Base-by-base conservation (phyloP, 2,113 vertebrate species). In the Carassius carassius region DNA sequence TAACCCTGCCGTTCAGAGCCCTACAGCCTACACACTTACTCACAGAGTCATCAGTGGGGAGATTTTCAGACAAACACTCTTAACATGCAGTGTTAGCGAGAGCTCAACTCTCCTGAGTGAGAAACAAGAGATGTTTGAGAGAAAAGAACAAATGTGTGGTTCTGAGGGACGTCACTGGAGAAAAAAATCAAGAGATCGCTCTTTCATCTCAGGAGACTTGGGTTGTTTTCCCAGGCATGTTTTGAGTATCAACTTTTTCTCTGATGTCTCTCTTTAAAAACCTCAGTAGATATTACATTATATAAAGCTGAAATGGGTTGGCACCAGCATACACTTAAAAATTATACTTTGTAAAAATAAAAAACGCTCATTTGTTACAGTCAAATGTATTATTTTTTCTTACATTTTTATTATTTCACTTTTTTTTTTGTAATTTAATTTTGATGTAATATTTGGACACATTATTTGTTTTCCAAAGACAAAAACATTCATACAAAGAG, bases 101-200 rank as follows among this genome's bases (percentile, higher is more conserved):
- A 37, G 80, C 81, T 87, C 83, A 54, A 37, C 80, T 72, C 85
- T 90, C 60, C 49, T 37, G 32, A 54, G 19, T 49, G 3, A 4
- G 9, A 74, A 1, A 23, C 17, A 8, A 51, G 63, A n/a, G 67
- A 21, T 82, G 47, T 80, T 63, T 37, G 47, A 58, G 32, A 78
- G 47, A 84, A 60, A 56, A 81, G 16, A 81, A 65, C 11, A 1
- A 62, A 47, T 47, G 23, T 12, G 78, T 65, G 60, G 16, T 65
- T 78, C 19, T 60, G 32, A 60, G 56, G 14, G 54, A 58, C 9
- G 5, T 69, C 32, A 37, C 32, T 35, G 21, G 12, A 25, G 77
- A 32, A 60, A 60, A 3, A 62, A 62, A 78, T 35, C 51, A 41
- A 41, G 29, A 67, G 65, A 35, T 19, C 32, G 17, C 32, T 70